Base-by-base conservation (phyloP, 23 tunicate genomes). In the Aplidium turbinatum region DNA sequence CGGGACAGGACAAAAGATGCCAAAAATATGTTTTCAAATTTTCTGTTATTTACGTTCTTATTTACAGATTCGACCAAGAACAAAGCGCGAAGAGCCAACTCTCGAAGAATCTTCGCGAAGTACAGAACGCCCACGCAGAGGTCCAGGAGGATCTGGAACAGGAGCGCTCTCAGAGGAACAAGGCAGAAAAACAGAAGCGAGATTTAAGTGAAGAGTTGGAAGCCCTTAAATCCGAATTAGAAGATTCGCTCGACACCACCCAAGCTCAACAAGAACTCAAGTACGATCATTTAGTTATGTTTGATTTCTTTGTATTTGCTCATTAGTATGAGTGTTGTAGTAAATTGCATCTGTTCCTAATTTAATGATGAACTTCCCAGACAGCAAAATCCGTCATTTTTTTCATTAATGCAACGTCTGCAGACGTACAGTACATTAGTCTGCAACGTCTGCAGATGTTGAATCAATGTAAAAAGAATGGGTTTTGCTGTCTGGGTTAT, bases 121-220 rank as follows among this genome's bases (percentile, higher is more conserved):
- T 76, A 11, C 84, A 81, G 31, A 87, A 94, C 32, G 60, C 83
- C 0, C 63, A 77, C 26, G 81, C 84, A 3, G 99, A 94, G 56
- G 55, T 82, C 36, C 89, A 82, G 65, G 99, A 94, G 50, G 99
- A 94, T 66, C 73, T 94, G 46, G 99, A 94, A 47, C 91, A 87
- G 65, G 99, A 94, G 56, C 72, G 58, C 75, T 38, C 58, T 5
- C 86, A 78, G 72, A 71, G 99, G 55, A 68, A 39, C 68, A 94
- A 94, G 50, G 89, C 99, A 21, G 99, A 94, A 60, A 94, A 94
- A 68, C 78, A 72, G 55, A 94, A 78, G 71, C 53, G 95, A 29
- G 99, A 94, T 61, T 82, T 94, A 21, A 72, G 86, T 35, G 99
- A 94, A 32, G 99, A 94, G 78, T 82, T 94, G 63, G 99, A 94